A percentile compares a stretch with the other conserved stretches of the same genome.
Evolutionary conservation across 2,888 invertebrate genomes (phyloP).

Genomic region (Aporophyla lueneburgensis): DNA sequence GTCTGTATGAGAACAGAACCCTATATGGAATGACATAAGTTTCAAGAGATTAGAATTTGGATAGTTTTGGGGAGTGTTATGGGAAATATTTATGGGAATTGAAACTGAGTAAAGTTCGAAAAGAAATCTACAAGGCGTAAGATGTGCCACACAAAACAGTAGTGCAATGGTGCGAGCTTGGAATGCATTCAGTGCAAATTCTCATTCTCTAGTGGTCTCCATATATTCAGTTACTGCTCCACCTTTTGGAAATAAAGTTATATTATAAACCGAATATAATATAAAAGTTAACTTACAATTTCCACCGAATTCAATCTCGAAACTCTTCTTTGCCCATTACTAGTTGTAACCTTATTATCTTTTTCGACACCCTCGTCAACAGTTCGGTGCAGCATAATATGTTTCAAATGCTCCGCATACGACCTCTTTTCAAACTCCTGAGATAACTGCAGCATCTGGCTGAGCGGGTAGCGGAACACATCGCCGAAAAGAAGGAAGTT

Average conservation of each 20-base stretch:
- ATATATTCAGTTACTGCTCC: background rate
- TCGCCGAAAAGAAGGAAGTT: constrained; percentile 93
- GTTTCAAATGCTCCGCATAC: constrained; percentile 91
- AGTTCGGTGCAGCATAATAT: constrained; percentile 86
- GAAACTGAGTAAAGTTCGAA: background rate
- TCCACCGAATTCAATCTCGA: constrained; percentile 85
- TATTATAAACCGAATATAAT: constrained; percentile 1
- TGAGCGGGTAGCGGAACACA: constrained; percentile 92
- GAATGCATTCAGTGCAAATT: background rate
- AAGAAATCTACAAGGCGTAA: background rate
- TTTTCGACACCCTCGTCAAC: constrained; percentile 84
- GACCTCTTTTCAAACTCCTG: constrained; percentile 90
- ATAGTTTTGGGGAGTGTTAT: background rate
- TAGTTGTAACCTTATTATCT: constrained; percentile 79
- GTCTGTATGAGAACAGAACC: constrained; percentile 67
- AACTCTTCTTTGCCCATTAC: constrained; percentile 81
- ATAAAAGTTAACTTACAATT: constrained; percentile 74
- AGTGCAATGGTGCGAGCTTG: background rate
- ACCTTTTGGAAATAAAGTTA: background rate
- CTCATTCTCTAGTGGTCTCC: background rate
- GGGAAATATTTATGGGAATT: background rate
- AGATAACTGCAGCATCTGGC: constrained; percentile 90
- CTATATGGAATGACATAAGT: constrained; percentile 32
- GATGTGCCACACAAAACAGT: background rate
- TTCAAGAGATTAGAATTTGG: background rate